Evolutionary conservation across 2,113 vertebrate genomes (phyloP).

Genomic region (Lampris megalopsis): DNA sequence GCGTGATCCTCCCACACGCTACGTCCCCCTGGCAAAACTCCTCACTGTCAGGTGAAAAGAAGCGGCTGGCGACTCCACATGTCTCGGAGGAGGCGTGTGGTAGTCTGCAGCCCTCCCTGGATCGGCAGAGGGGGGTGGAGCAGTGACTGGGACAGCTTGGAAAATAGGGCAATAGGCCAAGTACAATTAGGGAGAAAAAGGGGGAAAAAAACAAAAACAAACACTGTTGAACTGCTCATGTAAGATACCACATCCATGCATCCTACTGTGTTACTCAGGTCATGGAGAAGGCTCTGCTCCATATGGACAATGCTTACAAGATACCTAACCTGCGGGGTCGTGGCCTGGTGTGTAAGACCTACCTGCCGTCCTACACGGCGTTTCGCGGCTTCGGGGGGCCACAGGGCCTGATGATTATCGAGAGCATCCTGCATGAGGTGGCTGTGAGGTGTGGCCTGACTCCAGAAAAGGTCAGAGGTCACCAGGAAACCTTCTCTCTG

Average conservation of each 20-base stretch:
- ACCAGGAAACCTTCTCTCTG: no score
- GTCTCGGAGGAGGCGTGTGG: no score
- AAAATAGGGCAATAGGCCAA: no score
- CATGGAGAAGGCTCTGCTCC: constrained; percentile 76
- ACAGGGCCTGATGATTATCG: constrained; percentile 67
- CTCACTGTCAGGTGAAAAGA: no score
- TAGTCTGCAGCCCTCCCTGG: no score
- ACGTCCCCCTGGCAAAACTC: no score
- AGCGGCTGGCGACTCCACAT: no score
- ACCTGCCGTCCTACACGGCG: constrained; percentile 83
- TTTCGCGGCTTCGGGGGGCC: constrained; percentile 82
- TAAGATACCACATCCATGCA: neutral
- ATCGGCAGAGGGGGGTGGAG: no score
- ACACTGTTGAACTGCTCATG: neutral
- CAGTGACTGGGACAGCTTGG: no score
- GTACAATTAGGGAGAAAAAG: no score
- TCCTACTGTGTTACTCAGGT: constrained; percentile 62
- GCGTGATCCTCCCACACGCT: no score
- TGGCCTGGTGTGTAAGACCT: constrained; percentile 79
- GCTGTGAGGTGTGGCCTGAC: constrained; percentile 70
- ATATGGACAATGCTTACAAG: constrained; percentile 79
- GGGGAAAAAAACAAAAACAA: no score
- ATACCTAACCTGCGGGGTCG: constrained; percentile 78
- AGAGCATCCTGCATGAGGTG: constrained; percentile 79
- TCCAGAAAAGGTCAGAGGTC: constrained; percentile 70